phyloP scores from a whole-genome alignment of 2,888 invertebrate genomes.

The Melangyna quadrimaculata region DNA sequence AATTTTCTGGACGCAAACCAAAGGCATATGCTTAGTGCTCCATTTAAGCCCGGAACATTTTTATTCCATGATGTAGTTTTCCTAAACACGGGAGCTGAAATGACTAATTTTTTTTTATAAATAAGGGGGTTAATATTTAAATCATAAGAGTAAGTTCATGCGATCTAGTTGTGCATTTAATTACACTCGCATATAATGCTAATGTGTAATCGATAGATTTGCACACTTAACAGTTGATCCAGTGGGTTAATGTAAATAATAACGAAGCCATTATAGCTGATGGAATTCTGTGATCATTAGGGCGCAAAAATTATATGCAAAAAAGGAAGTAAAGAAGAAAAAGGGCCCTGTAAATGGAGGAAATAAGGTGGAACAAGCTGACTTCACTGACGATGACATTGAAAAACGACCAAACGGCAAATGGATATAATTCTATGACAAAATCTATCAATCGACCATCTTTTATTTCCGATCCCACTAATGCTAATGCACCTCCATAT shows the following conservation, averaged over 20 bases:
- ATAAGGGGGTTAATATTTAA: too few relatives aligned
- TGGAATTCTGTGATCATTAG: conserved; percentile 5
- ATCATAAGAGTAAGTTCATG: not conserved
- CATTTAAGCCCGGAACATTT: too few relatives aligned
- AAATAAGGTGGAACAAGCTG: conserved; percentile 15
- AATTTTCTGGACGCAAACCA: too few relatives aligned
- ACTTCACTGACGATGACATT: not conserved
- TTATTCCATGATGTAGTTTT: too few relatives aligned
- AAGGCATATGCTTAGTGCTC: too few relatives aligned
- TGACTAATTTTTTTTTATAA: too few relatives aligned
- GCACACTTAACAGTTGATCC: conserved; percentile 14
- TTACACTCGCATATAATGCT: not conserved
- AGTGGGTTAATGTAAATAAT: conserved; percentile 26
- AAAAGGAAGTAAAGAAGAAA: not conserved
- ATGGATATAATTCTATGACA: not conserved
- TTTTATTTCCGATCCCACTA: not conserved
- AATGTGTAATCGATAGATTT: conserved; percentile 47
- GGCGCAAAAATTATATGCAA: conserved; percentile 11
- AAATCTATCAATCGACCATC: not conserved
- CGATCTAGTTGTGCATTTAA: not conserved
- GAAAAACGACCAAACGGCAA: not conserved
- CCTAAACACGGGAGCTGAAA: too few relatives aligned
- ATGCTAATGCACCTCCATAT: conserved; percentile 16
- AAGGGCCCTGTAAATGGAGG: not conserved
- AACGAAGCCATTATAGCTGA: conserved; percentile 4